Conservation (phyloP, 2,113 vertebrate species). For the Peromyscus maniculatus region DNA sequence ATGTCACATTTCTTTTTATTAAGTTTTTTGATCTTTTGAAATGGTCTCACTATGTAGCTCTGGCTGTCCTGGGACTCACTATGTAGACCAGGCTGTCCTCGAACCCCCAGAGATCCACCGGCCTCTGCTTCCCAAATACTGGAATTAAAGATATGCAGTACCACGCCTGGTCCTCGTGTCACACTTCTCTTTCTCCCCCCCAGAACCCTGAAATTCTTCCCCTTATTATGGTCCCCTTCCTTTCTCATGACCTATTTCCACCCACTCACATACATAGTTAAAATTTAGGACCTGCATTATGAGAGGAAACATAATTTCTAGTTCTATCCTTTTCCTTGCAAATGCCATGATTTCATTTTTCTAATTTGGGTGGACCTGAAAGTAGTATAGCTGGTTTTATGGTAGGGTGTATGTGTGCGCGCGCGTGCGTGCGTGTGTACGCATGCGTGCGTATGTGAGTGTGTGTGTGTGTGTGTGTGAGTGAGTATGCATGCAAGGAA, state of each 20-base stretch:
- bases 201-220: neutral
- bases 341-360: neutral
- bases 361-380: neutral
- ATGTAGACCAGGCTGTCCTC: neutral
- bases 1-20: neutral
- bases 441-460: neutral
- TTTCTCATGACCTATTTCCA: neutral
- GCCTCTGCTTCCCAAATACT: neutral
- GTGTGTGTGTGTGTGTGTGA: neutral
- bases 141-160: neutral
- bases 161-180: neutral
- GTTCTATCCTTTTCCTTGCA: neutral
- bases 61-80: neutral
- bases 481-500: neutral
- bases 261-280: neutral
- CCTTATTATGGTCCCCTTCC: neutral
- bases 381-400: neutral
- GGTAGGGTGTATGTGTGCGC: neutral
- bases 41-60: neutral
- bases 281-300: neutral
- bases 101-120: neutral
- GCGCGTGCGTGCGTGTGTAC: no score
- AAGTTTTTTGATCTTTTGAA: neutral
- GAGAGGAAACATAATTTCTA: neutral
- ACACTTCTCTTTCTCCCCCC: neutral